Conservation (phyloP, 2,888 invertebrate species). For the Synergus japonicus region DNA sequence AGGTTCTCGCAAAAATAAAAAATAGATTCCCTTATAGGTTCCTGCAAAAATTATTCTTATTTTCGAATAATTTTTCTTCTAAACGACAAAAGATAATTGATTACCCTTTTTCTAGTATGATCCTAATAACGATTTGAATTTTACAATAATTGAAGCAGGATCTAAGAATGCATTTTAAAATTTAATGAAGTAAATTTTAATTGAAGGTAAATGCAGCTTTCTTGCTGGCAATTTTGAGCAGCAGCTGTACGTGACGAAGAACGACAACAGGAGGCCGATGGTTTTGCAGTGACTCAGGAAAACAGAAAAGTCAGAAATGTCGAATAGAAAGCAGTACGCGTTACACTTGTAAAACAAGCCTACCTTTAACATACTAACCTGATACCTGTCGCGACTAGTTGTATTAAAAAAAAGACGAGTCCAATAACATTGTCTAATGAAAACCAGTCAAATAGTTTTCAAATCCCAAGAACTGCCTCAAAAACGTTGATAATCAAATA, state of each 20-base stretch:
- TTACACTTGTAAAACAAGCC: conserved; percentile 65
- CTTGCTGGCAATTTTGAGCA: neutral
- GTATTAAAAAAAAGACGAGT: conserved; percentile 72
- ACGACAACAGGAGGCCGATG: conserved; percentile 63
- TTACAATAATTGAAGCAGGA: neutral
- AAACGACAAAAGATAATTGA: no score
- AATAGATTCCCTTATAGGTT: no score
- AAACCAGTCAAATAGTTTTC: conserved; percentile 25
- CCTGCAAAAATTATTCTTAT: no score
- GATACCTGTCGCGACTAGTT: conserved; percentile 73
- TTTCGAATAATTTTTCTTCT: neutral
- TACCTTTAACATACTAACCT: conserved; percentile 66
- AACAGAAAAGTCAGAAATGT: conserved; percentile 64
- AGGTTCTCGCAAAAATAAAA: no score
- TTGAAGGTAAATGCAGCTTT: neutral
- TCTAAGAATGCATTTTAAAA: neutral
- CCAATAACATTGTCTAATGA: conserved; percentile 54
- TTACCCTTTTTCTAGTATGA: neutral
- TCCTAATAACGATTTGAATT: neutral
- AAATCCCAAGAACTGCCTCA: neutral
- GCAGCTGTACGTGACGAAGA: conserved; percentile 6
- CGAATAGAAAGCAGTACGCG: conserved; percentile 55
- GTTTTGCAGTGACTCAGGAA: conserved; percentile 71
- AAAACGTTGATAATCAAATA: neutral
- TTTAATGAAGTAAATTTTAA: neutral